Percentiles rank a stretch among this genome's conserved stretches.
These are phyloP conservation scores for Calosoma granatense DNA, from an alignment of 1,140 invertebrate genomes.

Conservation along the genomic window DNA sequence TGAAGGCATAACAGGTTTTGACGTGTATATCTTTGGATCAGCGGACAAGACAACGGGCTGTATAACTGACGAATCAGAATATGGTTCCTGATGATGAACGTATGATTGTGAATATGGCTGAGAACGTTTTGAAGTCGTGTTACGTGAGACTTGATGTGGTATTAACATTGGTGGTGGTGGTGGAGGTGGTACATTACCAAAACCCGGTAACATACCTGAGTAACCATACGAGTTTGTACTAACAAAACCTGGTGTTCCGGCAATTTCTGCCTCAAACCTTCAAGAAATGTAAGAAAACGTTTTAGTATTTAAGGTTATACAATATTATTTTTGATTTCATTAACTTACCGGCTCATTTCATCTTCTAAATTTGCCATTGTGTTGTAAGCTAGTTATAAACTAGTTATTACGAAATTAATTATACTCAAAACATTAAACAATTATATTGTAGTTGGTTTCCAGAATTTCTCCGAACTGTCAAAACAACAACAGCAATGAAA, in stretches of 20 bases:
- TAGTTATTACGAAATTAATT: too few species aligned
- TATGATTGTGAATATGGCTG: not conserved
- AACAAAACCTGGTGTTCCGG: conserved; percentile 46
- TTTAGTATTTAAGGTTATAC: conserved; percentile 15
- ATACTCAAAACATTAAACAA: too few species aligned
- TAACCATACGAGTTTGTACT: conserved; percentile 58
- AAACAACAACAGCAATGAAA: too few species aligned
- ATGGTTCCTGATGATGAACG: conserved; percentile 12
- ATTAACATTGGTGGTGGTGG: conserved; percentile 44
- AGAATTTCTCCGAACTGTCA: too few species aligned
- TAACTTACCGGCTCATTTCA: conserved; percentile 64
- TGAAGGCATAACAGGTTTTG: conserved; percentile 31
- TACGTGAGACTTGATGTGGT: conserved; percentile 47
- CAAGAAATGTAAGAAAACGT: conserved; percentile 17
- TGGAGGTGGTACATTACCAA: conserved; percentile 39
- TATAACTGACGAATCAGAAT: conserved; percentile 33
- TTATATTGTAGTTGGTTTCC: too few species aligned
- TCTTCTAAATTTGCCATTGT: conserved; percentile 52
- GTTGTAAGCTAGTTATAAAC: too few species aligned
- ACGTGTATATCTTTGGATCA: conserved; percentile 50
- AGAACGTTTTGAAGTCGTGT: conserved; percentile 17
- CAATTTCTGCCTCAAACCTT: conserved; percentile 82
- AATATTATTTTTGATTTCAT: conserved; percentile 14
- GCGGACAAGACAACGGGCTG: conserved; percentile 50
- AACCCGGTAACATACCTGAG: conserved; percentile 42